phyloP scores from a whole-genome alignment of 1,140 invertebrate genomes.

The Eupeodes corollae region DNA sequence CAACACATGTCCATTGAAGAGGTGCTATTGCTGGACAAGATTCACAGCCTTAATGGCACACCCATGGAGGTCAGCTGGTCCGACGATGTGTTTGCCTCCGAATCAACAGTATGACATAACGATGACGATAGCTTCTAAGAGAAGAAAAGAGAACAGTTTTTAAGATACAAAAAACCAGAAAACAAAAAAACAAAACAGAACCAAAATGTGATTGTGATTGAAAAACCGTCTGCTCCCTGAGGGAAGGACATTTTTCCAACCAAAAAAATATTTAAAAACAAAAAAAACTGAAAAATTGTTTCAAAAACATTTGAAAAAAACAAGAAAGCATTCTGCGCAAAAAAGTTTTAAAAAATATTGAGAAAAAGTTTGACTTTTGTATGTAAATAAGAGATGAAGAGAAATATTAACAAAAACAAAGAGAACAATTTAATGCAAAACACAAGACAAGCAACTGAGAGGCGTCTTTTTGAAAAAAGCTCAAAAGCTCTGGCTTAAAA shows the following conservation, averaged over 20 bases:
- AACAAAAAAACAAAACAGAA: neutral
- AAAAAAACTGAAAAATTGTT: too few species aligned
- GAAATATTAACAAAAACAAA: too few species aligned
- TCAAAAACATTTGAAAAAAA: neutral
- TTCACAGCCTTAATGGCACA: conserved; percentile 27
- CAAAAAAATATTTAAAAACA: too few species aligned
- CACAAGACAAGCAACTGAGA: too few species aligned
- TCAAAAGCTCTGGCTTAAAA: too few species aligned
- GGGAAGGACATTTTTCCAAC: neutral
- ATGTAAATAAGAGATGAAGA: too few species aligned
- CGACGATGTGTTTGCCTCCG: conserved; percentile 30
- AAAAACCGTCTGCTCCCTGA: neutral
- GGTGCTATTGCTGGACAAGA: conserved; percentile 21
- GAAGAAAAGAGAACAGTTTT: neutral
- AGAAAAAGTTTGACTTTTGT: neutral
- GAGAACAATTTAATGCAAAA: too few species aligned
- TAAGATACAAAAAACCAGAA: neutral
- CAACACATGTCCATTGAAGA: conserved; percentile 33
- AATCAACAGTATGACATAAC: conserved; percentile 15
- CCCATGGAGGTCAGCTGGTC: conserved; percentile 41
- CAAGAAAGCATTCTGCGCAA: neutral
- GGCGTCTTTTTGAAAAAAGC: too few species aligned
- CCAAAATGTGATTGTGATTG: neutral
- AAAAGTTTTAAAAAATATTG: neutral
- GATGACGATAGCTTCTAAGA: neutral